Percentiles rank a stretch among this genome's conserved stretches.
Evolutionary conservation across 2,113 vertebrate species (phyloP).

Genomic region (Tympanuchus pallidicinctus): DNA sequence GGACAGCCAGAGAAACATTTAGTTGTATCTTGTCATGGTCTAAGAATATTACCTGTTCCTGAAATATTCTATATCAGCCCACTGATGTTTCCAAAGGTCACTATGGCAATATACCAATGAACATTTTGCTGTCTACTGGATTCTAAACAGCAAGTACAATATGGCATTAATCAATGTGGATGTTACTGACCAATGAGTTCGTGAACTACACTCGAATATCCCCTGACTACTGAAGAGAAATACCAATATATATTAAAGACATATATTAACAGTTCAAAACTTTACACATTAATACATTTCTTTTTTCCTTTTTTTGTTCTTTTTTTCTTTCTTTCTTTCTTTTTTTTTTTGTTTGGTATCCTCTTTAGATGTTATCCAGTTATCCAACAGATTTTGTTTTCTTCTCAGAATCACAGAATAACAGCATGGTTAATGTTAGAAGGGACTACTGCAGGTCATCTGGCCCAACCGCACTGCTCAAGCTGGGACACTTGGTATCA

Average conservation of each 20-base stretch:
- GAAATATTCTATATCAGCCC: background rate
- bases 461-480: background rate
- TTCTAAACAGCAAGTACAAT: background rate
- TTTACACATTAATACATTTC: background rate
- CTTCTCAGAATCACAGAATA: background rate
- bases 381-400: background rate
- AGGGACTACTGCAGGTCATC: background rate
- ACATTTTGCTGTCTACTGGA: background rate
- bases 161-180: background rate
- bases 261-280: background rate
- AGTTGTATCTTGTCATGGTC: background rate
- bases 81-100: conserved; percentile 7
- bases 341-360: background rate
- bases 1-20: background rate
- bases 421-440: background rate
- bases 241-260: background rate
- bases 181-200: background rate
- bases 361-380: background rate
- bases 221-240: background rate
- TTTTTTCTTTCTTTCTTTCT: too few species aligned
- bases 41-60: background rate
- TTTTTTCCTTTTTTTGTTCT: background rate
- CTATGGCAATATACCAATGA: background rate
- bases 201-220: background rate
- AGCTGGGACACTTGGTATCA: background rate